Evolutionary conservation across 2,113 vertebrate genomes (phyloP).

Genomic region (Merops nubicus): DNA sequence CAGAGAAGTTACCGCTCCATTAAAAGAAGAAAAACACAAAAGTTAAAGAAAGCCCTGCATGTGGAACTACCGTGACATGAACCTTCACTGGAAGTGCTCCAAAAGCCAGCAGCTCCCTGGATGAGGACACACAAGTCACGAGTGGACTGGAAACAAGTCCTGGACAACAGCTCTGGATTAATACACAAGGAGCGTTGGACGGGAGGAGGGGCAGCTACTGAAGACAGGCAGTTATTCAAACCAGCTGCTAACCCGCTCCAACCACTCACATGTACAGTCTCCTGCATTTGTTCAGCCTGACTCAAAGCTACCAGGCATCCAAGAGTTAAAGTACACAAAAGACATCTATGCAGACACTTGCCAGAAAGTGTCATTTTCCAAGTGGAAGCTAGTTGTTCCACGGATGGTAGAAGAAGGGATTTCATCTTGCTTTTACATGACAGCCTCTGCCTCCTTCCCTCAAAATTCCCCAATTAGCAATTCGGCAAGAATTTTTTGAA

Average conservation of each 20-base stretch:
- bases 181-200: not conserved
- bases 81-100: not conserved
- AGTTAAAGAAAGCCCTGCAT: not conserved
- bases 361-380: conserved; percentile 11
- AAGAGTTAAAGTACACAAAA: conserved; percentile 15
- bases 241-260: conserved; percentile 32
- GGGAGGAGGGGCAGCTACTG: not conserved
- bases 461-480: not conserved
- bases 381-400: not conserved
- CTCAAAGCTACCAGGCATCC: not conserved
- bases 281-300: not conserved
- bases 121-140: not conserved
- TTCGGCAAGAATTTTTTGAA: conserved; percentile 26
- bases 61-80: accelerated
- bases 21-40: not conserved
- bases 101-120: not conserved
- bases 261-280: not conserved
- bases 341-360: not conserved
- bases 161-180: conserved; percentile 13
- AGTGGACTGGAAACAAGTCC: conserved; percentile 31
- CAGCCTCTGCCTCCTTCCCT: not conserved
- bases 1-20: not conserved
- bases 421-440: not conserved
- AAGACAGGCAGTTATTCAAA: conserved; percentile 54
- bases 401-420: not conserved